These are phyloP conservation scores for Hestina assimilis DNA, from an alignment of 1,140 invertebrate genomes.

Conservation along the genomic window DNA sequence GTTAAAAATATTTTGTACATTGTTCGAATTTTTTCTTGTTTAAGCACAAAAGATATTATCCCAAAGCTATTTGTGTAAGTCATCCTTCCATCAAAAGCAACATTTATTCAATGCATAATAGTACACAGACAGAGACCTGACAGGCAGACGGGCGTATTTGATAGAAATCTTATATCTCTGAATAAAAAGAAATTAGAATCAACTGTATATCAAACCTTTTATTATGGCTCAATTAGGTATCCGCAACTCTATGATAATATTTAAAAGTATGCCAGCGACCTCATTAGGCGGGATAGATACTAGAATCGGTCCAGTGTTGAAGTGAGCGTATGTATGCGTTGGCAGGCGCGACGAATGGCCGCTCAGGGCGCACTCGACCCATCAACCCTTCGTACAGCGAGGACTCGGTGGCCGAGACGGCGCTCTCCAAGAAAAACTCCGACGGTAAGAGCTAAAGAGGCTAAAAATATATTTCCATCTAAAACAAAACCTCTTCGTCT, in stretches of 20 bases:
- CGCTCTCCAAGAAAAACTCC: slow-evolving; percentile 88
- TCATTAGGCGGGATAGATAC: slow-evolving; percentile 14
- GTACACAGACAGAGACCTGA: slow-evolving; percentile 33
- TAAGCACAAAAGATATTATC: background rate
- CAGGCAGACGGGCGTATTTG: slow-evolving; percentile 51
- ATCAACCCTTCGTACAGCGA: slow-evolving; percentile 86
- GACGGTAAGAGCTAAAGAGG: slow-evolving; percentile 83
- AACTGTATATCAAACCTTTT: background rate
- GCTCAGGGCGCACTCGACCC: slow-evolving; percentile 57
- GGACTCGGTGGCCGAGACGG: slow-evolving; percentile 87
- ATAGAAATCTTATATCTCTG: slow-evolving; percentile 22
- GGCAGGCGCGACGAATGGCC: slow-evolving; percentile 66
- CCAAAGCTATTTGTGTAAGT: background rate
- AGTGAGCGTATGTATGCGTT: slow-evolving; percentile 67
- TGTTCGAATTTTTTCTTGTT: background rate
- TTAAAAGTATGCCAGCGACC: slow-evolving; percentile 1
- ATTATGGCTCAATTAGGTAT: slow-evolving; percentile 7
- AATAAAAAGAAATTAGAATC: slow-evolving; percentile 10
- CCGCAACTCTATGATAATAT: background rate
- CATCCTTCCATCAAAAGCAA: background rate
- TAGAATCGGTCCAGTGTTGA: slow-evolving; percentile 46
- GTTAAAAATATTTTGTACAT: background rate
- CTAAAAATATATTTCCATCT: slow-evolving; percentile 29
- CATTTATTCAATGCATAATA: slow-evolving; percentile 21
- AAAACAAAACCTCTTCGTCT: slow-evolving; percentile 31